Base-by-base conservation (phyloP, 1,140 invertebrate species). In the Streblospio benedicti region DNA sequence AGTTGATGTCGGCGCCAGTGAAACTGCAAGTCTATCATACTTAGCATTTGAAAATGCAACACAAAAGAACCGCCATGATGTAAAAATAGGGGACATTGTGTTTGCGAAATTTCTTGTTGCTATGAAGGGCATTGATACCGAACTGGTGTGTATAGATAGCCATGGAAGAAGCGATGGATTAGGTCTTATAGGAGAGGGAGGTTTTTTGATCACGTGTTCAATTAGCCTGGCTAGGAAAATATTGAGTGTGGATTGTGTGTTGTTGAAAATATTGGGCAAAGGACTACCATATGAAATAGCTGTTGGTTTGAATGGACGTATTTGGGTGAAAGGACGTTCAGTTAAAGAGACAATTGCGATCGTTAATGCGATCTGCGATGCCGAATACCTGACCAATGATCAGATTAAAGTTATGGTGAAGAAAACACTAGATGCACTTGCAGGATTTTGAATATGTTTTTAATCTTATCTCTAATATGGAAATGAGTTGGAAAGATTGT, bases 41-140 rank as follows among this genome's bases (percentile, higher is more conserved):
- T 67, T 91, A 4, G 81, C 84, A 16, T 97, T 97, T 76, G 93
- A 97, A 82, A 87, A 90, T 45, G 90, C 94, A 0, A 96, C 92
- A 0, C 98, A 98, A 76, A 91, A 91, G 73, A 94, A 96, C 73
- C 84, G 89, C 38, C 93, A 92, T 1, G 87, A 93, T 74, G 80
- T 97, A 0, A 84, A n/a, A n/a, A n/a, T n/a, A n/a, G n/a, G n/a
- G n/a, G 91, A 95, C 76, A 71, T 90, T 1, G 75, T 97, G 0
- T 96, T 87, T 77, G 90, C 85, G 0, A 88, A 87, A 76, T 76
- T 97, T 53, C 70, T 93, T 33, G 83, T 87, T 12, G 91, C 91
- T 0, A 89, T 85, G 69, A 88, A 86, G 71, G 90, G 96, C 70
- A 91, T 93, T 84, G 93, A 97, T 73, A 86, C 93, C 1, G 93